These are phyloP conservation scores for Tuta absoluta DNA, from an alignment of 2,888 invertebrate genomes.

Conservation along the genomic window DNA sequence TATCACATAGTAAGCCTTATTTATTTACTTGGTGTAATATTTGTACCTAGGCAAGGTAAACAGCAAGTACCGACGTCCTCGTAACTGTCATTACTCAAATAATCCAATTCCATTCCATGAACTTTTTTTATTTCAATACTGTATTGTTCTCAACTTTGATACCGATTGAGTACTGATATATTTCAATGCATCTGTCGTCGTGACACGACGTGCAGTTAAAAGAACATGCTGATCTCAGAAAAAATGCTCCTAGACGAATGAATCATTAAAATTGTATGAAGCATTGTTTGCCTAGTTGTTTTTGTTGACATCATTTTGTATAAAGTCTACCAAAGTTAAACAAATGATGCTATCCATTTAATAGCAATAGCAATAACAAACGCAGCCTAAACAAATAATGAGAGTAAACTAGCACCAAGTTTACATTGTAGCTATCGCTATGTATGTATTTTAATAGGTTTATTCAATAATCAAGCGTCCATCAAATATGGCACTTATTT, in stretches of 20 bases:
- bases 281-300: conserved; percentile 72
- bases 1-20: neutral
- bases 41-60: conserved; percentile 68
- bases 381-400: too few species aligned
- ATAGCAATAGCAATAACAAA: conserved; percentile 31
- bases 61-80: conserved; percentile 73
- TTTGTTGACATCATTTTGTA: conserved; percentile 52
- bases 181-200: conserved; percentile 44
- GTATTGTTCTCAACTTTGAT: neutral
- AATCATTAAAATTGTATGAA: conserved; percentile 62
- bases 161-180: conserved; percentile 35
- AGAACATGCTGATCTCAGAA: conserved; percentile 52
- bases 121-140: conserved; percentile 11
- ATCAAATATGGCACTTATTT: too few species aligned
- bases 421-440: too few species aligned
- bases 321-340: conserved; percentile 57
- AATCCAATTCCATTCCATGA: conserved; percentile 69
- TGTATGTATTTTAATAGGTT: too few species aligned
- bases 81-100: conserved; percentile 65
- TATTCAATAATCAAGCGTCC: too few species aligned
- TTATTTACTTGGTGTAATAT: neutral
- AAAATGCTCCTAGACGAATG: conserved; percentile 57
- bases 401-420: neutral
- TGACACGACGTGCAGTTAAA: conserved; percentile 50
- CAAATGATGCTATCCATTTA: conserved; percentile 52